Conservation (phyloP, 2,113 vertebrate genomes). For the Lophura nycthemera region DNA sequence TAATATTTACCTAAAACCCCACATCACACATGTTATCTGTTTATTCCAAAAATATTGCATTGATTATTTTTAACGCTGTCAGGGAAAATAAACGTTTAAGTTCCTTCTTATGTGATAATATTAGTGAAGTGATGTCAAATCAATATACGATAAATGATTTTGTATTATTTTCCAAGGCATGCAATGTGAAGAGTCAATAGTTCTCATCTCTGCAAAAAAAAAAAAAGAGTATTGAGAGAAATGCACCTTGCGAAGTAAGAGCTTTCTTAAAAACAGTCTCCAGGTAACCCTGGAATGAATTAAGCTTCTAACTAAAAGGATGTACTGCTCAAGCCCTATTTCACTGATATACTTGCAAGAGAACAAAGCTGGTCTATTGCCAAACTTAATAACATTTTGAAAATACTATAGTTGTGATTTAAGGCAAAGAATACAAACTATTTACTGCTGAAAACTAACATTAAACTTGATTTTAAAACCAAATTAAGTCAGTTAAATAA, state of each 20-base stretch:
- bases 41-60: not conserved
- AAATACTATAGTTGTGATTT: not conserved
- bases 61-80: not conserved
- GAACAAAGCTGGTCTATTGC: not conserved
- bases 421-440: not conserved
- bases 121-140: not conserved
- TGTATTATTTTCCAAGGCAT: not conserved
- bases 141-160: not conserved
- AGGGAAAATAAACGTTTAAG: not conserved
- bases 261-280: not conserved
- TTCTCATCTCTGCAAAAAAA: not conserved
- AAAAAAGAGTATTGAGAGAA: not conserved
- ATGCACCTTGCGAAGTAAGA: not conserved
- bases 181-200: not conserved
- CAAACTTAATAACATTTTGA: not conserved
- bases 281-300: not conserved
- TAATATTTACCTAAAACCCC: not conserved
- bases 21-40: not conserved
- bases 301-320: not conserved
- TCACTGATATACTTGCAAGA: not conserved
- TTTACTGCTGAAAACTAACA: not conserved
- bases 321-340: not conserved
- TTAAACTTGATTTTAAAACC: not conserved
- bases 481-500: not conserved
- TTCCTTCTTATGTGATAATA: not conserved